phyloP scores from a whole-genome alignment of 2,113 vertebrate genomes.

The Accipiter cooperii region DNA sequence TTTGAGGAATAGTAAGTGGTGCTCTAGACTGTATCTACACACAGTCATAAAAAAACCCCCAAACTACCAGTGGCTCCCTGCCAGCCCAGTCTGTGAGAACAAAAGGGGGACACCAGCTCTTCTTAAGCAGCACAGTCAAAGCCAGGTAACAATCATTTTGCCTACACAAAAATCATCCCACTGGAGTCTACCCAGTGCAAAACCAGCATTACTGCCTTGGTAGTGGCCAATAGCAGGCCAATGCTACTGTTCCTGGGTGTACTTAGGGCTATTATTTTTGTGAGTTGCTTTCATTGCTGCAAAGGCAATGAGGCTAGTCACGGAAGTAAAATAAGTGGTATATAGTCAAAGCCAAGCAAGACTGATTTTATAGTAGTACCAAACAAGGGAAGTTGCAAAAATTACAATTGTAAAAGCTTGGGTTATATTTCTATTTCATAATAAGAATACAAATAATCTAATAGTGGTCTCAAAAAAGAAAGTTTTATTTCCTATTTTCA shows the following conservation, averaged over 20 bases:
- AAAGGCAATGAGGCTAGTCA: not conserved
- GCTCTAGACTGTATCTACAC: not conserved
- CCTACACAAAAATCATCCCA: not conserved
- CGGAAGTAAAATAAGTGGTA: not conserved
- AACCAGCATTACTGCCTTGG: not conserved
- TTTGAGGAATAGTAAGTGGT: not conserved
- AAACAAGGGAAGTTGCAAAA: not conserved
- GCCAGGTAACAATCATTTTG: not conserved
- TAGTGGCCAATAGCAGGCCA: not conserved
- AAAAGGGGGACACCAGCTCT: not conserved
- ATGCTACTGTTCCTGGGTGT: not conserved
- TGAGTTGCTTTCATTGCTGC: not conserved
- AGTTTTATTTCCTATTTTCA: not conserved
- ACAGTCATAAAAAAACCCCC: not conserved
- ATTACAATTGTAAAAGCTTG: not conserved
- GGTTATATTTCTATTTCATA: not conserved
- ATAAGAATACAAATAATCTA: not conserved
- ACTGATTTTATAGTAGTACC: not conserved
- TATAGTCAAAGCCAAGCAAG: not conserved
- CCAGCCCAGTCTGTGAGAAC: not conserved
- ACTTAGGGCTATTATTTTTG: not conserved
- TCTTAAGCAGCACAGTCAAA: not conserved
- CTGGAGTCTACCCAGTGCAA: not conserved
- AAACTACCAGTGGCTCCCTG: not conserved
- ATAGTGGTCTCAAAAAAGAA: not conserved